Conservation (phyloP, 2,888 invertebrate species). For the Anagyrus pseudococci region DNA sequence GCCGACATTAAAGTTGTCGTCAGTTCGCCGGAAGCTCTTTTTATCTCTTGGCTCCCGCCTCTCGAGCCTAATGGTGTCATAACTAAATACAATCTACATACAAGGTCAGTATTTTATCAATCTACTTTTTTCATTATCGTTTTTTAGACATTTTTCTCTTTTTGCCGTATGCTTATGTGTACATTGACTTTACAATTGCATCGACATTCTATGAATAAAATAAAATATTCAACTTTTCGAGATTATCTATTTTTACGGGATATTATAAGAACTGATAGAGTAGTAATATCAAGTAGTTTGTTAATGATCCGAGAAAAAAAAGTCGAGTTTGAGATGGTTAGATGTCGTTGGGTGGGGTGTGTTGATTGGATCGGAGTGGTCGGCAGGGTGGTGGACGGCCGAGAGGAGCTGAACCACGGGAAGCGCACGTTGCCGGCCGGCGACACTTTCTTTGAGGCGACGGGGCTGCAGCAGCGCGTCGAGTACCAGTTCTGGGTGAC, state of each 20-base stretch:
- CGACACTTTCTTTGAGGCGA: constrained; percentile 72
- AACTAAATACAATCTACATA: constrained; percentile 77
- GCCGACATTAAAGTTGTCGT: constrained; percentile 81
- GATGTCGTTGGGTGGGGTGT: too few relatives aligned
- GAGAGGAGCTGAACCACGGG: constrained; percentile 73
- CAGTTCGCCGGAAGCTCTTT: constrained; percentile 75
- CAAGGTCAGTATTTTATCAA: constrained; percentile 59
- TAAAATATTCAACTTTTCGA: too few relatives aligned
- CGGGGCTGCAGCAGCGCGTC: constrained; percentile 71
- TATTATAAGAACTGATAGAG: too few relatives aligned
- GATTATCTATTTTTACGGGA: too few relatives aligned
- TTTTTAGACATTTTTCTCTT: background rate
- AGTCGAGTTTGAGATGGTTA: too few relatives aligned
- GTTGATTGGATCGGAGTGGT: too few relatives aligned
- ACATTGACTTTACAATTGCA: background rate
- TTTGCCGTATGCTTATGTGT: background rate
- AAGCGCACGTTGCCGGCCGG: constrained; percentile 72
- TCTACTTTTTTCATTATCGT: background rate
- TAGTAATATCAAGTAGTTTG: too few relatives aligned
- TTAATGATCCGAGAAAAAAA: too few relatives aligned
- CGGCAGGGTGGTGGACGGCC: constrained; percentile 69
- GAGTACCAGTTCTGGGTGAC: constrained; percentile 83
- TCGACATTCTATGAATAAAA: too few relatives aligned
- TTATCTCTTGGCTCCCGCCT: constrained; percentile 81
- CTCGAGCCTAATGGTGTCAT: constrained; percentile 78